A percentile compares a stretch with the other conserved stretches of the same genome.
These are phyloP conservation scores for Syndactyla subalaris DNA, from an alignment of 2,797 vertebrate species.

Conservation along the genomic window DNA sequence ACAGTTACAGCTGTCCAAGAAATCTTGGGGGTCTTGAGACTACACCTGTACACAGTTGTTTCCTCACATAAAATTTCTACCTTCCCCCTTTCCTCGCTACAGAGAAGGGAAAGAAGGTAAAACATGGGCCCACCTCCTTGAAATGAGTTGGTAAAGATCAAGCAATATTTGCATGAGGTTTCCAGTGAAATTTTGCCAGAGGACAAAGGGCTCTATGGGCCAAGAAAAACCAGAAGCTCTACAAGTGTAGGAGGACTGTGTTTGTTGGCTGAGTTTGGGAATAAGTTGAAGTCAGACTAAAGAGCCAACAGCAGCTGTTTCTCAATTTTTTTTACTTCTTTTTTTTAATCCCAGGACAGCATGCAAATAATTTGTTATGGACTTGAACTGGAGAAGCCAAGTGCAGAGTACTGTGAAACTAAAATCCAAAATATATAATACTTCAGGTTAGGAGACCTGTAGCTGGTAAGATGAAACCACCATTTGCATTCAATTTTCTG, in stretches of 20 bases:
- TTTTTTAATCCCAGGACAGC: background rate
- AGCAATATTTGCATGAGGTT: background rate
- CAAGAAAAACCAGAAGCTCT: constrained; percentile 55
- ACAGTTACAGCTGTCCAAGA: background rate
- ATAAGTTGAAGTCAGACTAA: background rate
- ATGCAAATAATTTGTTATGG: constrained; percentile 6
- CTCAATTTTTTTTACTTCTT: background rate
- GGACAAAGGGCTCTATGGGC: background rate
- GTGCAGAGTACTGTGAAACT: background rate
- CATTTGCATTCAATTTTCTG: background rate
- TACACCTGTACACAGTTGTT: background rate
- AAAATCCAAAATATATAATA: background rate
- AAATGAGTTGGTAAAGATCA: background rate
- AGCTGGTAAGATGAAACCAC: background rate
- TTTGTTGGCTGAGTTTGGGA: constrained; percentile 21
- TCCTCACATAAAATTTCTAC: background rate
- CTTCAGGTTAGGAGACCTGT: background rate
- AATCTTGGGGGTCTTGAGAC: background rate
- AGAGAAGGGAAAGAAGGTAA: background rate
- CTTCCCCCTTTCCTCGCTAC: background rate
- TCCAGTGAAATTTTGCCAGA: constrained; percentile 19
- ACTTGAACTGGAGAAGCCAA: constrained; percentile 5
- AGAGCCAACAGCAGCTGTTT: constrained; percentile 12
- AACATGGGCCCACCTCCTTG: background rate
- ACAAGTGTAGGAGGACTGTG: constrained; percentile 15